Evolutionary conservation across 2,797 vertebrate species (phyloP).

Genomic region (Sciurus carolinensis): DNA sequence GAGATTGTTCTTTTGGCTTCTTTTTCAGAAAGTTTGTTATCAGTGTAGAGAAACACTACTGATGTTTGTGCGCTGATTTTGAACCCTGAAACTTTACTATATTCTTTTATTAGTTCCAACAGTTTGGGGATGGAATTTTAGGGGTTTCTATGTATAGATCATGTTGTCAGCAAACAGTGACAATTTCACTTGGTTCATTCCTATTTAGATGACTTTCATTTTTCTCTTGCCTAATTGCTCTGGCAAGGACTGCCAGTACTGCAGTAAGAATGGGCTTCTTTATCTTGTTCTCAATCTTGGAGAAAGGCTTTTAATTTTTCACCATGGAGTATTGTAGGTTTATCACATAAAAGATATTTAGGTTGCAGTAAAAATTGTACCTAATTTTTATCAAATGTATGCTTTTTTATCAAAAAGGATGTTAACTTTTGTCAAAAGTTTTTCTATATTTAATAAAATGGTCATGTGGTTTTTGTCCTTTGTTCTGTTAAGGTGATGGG

Average conservation of each 20-base stretch:
- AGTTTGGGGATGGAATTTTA: neutral
- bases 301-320: neutral
- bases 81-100: neutral
- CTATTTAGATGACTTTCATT: neutral
- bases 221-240: neutral
- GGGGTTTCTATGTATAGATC: neutral
- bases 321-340: neutral
- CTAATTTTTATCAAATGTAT: neutral
- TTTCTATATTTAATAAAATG: neutral
- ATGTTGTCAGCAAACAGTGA: neutral
- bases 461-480: neutral
- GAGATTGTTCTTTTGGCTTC: neutral
- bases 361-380: neutral
- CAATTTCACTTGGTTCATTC: neutral
- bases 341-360: neutral
- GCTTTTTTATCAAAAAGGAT: neutral
- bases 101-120: neutral
- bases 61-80: neutral
- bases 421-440: neutral
- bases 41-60: neutral
- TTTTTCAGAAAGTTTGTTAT: neutral
- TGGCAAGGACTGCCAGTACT: neutral
- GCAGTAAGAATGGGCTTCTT: neutral
- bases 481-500: neutral
- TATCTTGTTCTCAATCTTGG: neutral